Evolutionary conservation across 2,113 vertebrate species (phyloP).

Genomic region (Lampris incognitus): DNA sequence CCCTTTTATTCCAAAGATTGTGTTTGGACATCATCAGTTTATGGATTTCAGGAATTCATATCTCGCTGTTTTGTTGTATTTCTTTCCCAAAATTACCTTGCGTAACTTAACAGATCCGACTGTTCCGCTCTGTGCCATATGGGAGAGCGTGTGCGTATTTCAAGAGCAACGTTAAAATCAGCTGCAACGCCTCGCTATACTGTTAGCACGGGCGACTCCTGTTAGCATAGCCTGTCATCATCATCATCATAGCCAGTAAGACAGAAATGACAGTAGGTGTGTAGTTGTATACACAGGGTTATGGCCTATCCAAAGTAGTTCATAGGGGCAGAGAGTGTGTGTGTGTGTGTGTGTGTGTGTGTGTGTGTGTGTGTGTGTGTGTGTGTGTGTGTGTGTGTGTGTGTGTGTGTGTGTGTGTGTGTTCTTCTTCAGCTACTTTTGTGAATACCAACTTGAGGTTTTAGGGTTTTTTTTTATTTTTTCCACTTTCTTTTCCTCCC

Average conservation of each 20-base stretch:
- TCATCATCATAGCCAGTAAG: background rate
- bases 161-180: background rate
- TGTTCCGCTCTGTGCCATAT: background rate
- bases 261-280: slow-evolving; percentile 31
- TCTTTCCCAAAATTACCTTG: too few relatives aligned
- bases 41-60: too few relatives aligned
- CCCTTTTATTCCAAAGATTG: too few relatives aligned
- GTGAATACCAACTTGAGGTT: too few relatives aligned
- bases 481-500: too few relatives aligned
- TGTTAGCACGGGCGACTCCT: slow-evolving; percentile 15
- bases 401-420: background rate
- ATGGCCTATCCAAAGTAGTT: slow-evolving; percentile 9
- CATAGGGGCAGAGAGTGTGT: background rate
- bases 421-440: background rate
- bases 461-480: too few relatives aligned
- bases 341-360: background rate
- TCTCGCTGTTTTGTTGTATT: too few relatives aligned
- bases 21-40: too few relatives aligned
- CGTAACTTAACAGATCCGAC: too few relatives aligned
- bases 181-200: slow-evolving; percentile 18
- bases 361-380: slow-evolving; percentile 5
- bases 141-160: background rate
- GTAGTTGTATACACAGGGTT: slow-evolving; percentile 7
- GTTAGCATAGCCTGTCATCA: slow-evolving; percentile 14
- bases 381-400: background rate